Evolutionary conservation across 2,797 vertebrate genomes (phyloP).

Genomic region (Lutjanus argentimaculatus): DNA sequence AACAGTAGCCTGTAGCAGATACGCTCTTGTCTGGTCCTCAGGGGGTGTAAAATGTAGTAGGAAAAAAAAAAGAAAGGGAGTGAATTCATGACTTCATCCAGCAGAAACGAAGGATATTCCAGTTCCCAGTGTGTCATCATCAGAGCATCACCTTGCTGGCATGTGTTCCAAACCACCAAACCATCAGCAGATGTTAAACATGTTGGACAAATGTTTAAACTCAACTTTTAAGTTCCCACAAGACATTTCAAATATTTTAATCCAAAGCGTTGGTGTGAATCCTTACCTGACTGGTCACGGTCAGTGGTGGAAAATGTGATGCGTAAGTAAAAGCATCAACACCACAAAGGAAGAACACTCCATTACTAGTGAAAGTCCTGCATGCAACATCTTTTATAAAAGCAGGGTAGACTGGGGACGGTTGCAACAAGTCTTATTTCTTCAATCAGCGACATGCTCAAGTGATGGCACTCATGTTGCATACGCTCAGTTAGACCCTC

Average conservation of each 20-base stretch:
- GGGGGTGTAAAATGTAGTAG: conserved; percentile 2
- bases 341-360: not conserved
- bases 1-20: conserved; percentile 32
- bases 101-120: conserved; percentile 52
- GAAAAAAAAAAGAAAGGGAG: conserved; percentile 19
- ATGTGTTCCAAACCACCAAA: conserved; percentile 65
- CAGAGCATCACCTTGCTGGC: conserved; percentile 70
- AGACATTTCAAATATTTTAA: conserved; percentile 14
- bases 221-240: conserved; percentile 16
- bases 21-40: conserved; percentile 19
- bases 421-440: no score
- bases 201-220: conserved; percentile 46
- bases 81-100: conserved; percentile 63
- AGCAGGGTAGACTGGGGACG: no score
- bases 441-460: no score
- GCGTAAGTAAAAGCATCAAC: not conserved
- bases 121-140: conserved; percentile 66
- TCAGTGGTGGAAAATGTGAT: not conserved
- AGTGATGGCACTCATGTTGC: no score
- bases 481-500: no score
- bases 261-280: not conserved
- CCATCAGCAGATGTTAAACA: conserved; percentile 71
- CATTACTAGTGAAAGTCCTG: not conserved
- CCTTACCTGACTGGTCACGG: conserved; percentile 1
- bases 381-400: not conserved